Base-by-base conservation (phyloP, 2,888 invertebrate species). In the Conops quadrifasciatus region DNA sequence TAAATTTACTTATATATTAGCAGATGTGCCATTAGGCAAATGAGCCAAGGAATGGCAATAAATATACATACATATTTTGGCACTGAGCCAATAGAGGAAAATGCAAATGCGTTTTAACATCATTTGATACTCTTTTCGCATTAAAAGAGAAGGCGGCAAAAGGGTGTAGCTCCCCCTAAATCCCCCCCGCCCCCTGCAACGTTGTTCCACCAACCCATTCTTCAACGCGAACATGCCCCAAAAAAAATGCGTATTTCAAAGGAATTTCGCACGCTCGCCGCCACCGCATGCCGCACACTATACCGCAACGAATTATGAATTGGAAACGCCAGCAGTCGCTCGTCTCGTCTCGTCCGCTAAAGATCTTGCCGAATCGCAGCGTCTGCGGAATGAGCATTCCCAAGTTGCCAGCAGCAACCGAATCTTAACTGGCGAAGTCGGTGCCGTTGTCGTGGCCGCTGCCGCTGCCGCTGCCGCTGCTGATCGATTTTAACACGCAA, bases 401-500 rank as follows among this genome's bases (percentile, higher is more conserved):
- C 9, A 60, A 7, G 3, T 21, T 15, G 13, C 30, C 30, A 30
- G n/a, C 5, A 45, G 24, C 26, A 13, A n/a, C 49, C 15, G n/a
- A n/a, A 19, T 19, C 49, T 15, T 19, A 16, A 59, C 30, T 21
- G 49, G n/a, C 49, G n/a, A 15, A 21, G 24, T 43, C 45, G 43
- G 21, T 21, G 36, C 63, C 21, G 19, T 43, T 26, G n/a, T 11
- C 19, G 49, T 4, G 4, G 19, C 49, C 49, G 49, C 45, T 13
- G 45, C 30, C 47, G 60, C 7, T 19, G 11, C 49, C 49, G 49
- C 11, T 26, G 16, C 13, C 30, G 49, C 43, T 15, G 66, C 79
- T 80, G 81, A 81, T 81, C 82, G 82, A 80, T 81, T 81, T 80
- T 45, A 63, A 79, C 81, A 81, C 79, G 82, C 80, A 80, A 81